A percentile compares a stretch with the other conserved stretches of the same genome.
Evolutionary conservation across 2,113 vertebrate species (phyloP).

Genomic region (Ovibos moschatus): DNA sequence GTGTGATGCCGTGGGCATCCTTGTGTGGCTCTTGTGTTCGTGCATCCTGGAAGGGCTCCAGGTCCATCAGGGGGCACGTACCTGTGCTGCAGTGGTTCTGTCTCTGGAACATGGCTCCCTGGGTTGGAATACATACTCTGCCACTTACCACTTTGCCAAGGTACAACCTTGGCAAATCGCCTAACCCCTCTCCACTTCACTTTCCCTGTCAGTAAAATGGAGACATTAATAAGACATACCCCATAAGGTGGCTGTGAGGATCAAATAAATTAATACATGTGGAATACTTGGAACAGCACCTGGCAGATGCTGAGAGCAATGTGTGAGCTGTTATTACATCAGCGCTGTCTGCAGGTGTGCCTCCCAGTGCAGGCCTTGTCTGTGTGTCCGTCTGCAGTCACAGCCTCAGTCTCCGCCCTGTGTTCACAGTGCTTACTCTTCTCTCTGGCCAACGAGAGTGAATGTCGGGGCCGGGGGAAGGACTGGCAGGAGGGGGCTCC

Average conservation of each 20-base stretch:
- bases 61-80: accelerated
- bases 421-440: accelerated
- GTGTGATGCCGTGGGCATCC: neutral
- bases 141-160: neutral
- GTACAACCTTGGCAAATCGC: neutral
- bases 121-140: neutral
- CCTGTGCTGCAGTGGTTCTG: too few relatives aligned
- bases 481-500: neutral
- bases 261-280: neutral
- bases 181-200: neutral
- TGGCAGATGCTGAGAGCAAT: neutral
- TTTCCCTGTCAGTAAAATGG: neutral
- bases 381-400: neutral
- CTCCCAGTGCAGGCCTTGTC: accelerated
- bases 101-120: neutral
- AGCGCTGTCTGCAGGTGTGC: neutral
- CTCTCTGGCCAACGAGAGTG: neutral
- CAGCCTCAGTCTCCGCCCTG: neutral
- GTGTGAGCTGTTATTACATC: neutral
- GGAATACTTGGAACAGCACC: neutral
- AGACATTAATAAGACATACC: neutral
- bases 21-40: accelerated
- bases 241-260: neutral
- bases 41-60: neutral
- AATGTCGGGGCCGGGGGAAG: neutral